Base-by-base conservation (phyloP, 2,888 invertebrate species). In the Ptychoptera contaminata region DNA sequence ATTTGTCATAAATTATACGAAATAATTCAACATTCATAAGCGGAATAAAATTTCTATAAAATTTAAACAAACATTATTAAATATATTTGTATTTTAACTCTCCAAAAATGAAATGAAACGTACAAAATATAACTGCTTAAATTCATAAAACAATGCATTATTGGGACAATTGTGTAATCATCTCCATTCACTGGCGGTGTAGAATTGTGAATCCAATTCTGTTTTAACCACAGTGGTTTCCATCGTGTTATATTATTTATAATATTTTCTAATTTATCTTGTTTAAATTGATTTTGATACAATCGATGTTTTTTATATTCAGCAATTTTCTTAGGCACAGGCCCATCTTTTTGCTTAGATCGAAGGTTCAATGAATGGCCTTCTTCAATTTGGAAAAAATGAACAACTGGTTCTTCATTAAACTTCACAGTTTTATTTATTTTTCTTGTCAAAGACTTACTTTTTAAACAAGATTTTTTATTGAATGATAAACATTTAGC, bases 181-280 rank as follows among this genome's bases (percentile, higher is more conserved):
- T 69, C 67, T 1, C 68, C 68, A 39, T 72, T 59, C 23, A 76
- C 70, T 7, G 76, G 71, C 2, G 77, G 76, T 42, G 72, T 71
- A 2, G 55, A 51, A 4, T 68, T 65, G 45, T 65, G 64, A 10
- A 7, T 3, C 23, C 23, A 23, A 16, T 76, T 73, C 51, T 75
- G 73, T 46, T 70, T 60, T 2, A 82, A 56, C 82, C 81, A 82
- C 23, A 69, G 65, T 8, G 79, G 74, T 53, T 75, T 74, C 82
- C 82, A 82, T 2, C 45, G 53, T 6, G 80, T 64, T 49, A 82
- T 71, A 49, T 70, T 68, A 49, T 69, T 62, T 23, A 77, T 58
- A 10, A 74, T 71, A 37, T 70, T 62, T 49, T 71, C 69, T 51
- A 23, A 5, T 23, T 23, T 23, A 5, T 23, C 23, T 7, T 23